Percentiles rank a stretch among this genome's conserved stretches.
These are phyloP conservation scores for Saxidomus purpurata DNA, from an alignment of 1,140 invertebrate species.

Conservation along the genomic window DNA sequence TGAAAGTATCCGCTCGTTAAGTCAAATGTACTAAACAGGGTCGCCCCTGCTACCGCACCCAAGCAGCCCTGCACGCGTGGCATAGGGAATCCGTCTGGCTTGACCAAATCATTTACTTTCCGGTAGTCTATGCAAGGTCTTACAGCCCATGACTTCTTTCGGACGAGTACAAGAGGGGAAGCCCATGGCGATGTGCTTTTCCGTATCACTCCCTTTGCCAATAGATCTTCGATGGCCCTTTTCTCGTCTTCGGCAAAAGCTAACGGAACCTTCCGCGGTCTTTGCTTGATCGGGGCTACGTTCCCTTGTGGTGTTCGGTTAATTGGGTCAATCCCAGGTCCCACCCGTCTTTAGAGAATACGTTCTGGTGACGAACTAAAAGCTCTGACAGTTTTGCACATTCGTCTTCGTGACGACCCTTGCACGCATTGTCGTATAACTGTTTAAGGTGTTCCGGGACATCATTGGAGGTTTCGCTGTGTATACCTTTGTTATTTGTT, in stretches of 20 bases:
- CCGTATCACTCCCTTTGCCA: slow-evolving; percentile 28
- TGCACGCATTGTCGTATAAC: too few relatives aligned
- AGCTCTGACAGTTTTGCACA: too few relatives aligned
- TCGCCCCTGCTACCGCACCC: neutral
- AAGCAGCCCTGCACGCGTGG: slow-evolving; percentile 9
- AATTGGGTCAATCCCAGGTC: slow-evolving; percentile 61
- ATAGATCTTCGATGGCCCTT: slow-evolving; percentile 51
- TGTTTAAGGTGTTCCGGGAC: too few relatives aligned
- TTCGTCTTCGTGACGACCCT: too few relatives aligned
- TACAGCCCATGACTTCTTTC: neutral
- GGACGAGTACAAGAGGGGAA: neutral
- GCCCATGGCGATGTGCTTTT: slow-evolving; percentile 35
- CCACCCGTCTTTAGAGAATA: slow-evolving; percentile 57
- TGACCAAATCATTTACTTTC: neutral
- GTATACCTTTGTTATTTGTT: neutral
- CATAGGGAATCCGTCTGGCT: slow-evolving; percentile 19
- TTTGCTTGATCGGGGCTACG: slow-evolving; percentile 50
- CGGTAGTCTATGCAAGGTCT: slow-evolving; percentile 19
- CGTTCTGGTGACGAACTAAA: neutral
- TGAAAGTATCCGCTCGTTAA: slow-evolving; percentile 11
- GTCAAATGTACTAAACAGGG: neutral
- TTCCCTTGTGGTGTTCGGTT: slow-evolving; percentile 56
- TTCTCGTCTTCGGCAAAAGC: slow-evolving; percentile 36
- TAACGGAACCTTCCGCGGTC: slow-evolving; percentile 42
- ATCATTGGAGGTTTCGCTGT: too few relatives aligned